These are phyloP conservation scores for Knipowitschia caucasica DNA, from an alignment of 2,797 vertebrate genomes.

Conservation along the genomic window DNA sequence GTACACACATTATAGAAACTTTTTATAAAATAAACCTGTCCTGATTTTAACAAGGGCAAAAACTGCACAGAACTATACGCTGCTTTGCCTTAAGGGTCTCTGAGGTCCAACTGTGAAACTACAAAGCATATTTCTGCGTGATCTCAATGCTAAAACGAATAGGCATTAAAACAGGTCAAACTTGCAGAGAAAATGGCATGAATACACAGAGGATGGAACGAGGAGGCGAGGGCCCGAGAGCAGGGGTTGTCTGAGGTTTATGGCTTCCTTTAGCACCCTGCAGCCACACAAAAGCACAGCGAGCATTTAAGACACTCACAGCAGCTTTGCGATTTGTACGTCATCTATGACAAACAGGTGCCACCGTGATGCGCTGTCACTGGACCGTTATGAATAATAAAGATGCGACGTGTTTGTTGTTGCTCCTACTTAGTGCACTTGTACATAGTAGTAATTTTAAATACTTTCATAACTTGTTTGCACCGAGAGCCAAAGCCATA, in stretches of 20 bases:
- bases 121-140: neutral
- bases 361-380: neutral
- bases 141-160: neutral
- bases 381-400: neutral
- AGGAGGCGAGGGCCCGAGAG: constrained; percentile 16
- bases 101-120: neutral
- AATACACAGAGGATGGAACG: constrained; percentile 16
- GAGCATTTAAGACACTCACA: constrained; percentile 13
- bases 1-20: constrained; percentile 20
- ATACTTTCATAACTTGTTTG: too few species aligned
- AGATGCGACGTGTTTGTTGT: neutral
- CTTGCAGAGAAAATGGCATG: constrained; percentile 9
- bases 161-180: constrained; percentile 5
- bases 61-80: constrained; percentile 1
- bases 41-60: constrained; percentile 23
- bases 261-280: constrained; percentile 27
- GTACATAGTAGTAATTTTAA: too few species aligned
- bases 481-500: too few species aligned
- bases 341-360: constrained; percentile 18
- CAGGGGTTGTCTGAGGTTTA: constrained; percentile 49
- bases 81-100: constrained; percentile 7
- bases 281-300: constrained; percentile 18
- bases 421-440: neutral
- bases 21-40: constrained; percentile 26
- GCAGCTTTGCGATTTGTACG: neutral